A percentile compares a stretch with the other conserved stretches of the same genome.
These are phyloP conservation scores for Chaenogobius annularis DNA, from an alignment of 2,113 vertebrate species.

Conservation along the genomic window DNA sequence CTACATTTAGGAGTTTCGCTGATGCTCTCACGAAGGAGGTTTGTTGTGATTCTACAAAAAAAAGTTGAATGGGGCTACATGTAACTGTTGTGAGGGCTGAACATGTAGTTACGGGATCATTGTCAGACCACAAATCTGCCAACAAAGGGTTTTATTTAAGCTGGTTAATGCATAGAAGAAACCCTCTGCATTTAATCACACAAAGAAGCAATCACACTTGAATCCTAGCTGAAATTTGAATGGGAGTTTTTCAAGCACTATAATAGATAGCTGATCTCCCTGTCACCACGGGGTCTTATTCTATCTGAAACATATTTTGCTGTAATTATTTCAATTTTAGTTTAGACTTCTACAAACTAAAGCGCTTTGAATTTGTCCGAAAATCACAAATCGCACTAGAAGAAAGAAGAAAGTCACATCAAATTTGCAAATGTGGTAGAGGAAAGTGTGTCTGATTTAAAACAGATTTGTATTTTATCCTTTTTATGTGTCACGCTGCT, in stretches of 20 bases:
- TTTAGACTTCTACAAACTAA: background rate
- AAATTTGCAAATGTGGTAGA: no score
- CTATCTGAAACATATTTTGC: background rate
- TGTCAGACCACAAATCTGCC: conserved; percentile 26
- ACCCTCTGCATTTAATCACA: background rate
- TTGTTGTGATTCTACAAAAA: conserved; percentile 28
- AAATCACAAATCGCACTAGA: no score
- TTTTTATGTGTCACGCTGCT: background rate
- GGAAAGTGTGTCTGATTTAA: background rate
- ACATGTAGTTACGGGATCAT: conserved; percentile 40
- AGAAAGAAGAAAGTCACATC: no score
- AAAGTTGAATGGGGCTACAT: conserved; percentile 16
- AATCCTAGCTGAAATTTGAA: no score
- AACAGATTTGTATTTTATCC: background rate
- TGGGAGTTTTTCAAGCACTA: no score
- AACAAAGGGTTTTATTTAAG: conserved; percentile 23
- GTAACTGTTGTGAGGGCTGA: conserved; percentile 18
- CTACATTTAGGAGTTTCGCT: conserved; percentile 31
- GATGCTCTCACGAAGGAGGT: conserved; percentile 1
- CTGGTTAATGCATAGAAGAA: conserved; percentile 2
- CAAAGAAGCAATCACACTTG: no score
- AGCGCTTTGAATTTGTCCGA: no score
- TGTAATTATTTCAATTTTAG: background rate
- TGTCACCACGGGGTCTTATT: no score
- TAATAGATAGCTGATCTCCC: no score